Evolutionary conservation across 1,140 invertebrate species (phyloP).

Genomic region (Polypedilum pembai): DNA sequence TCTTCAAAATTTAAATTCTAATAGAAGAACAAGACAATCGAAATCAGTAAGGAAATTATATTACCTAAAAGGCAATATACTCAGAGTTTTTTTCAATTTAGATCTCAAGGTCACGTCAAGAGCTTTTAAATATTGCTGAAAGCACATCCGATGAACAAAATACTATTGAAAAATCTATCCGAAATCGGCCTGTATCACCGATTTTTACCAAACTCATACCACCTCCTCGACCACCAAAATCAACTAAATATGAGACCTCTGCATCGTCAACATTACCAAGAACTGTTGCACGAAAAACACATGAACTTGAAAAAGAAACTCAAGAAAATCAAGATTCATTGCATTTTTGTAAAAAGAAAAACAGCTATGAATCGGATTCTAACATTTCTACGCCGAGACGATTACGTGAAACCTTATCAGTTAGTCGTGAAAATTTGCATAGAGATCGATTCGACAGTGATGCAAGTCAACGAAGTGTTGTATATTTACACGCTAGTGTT

Average conservation of each 20-base stretch:
- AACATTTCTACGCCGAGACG: background rate
- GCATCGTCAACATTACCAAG: background rate
- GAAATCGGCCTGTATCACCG: constrained; percentile 30
- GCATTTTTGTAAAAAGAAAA: background rate
- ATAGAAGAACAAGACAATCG: background rate
- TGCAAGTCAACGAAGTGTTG: constrained; percentile 68
- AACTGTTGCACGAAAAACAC: background rate
- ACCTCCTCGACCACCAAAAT: constrained; percentile 37
- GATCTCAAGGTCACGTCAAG: constrained; percentile 39
- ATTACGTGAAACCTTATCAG: background rate
- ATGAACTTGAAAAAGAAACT: background rate
- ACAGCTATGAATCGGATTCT: background rate
- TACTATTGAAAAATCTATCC: constrained; percentile 33
- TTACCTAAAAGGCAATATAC: background rate
- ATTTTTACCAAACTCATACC: background rate
- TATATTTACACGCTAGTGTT: constrained; percentile 71
- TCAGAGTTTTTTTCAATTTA: constrained; percentile 32
- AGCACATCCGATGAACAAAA: constrained; percentile 40
- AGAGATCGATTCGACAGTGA: constrained; percentile 44
- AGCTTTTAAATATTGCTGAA: constrained; percentile 41
- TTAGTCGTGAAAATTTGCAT: constrained; percentile 4
- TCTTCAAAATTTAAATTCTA: constrained; percentile 40
- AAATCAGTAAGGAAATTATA: background rate
- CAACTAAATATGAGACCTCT: background rate
- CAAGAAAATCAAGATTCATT: background rate